Evolutionary conservation across 2,113 vertebrate genomes (phyloP).

Genomic region (Zingel zingel): DNA sequence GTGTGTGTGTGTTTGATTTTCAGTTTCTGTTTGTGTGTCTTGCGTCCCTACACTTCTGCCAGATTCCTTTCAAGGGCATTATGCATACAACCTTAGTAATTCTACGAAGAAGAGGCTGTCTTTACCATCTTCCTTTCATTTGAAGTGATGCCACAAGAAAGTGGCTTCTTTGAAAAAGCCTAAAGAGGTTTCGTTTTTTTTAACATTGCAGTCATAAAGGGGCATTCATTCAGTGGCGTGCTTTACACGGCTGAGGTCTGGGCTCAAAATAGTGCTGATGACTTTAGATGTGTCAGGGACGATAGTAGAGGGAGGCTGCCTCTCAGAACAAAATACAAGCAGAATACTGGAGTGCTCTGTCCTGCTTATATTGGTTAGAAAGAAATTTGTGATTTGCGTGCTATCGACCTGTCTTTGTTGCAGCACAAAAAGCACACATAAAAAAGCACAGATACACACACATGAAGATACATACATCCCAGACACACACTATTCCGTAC

Average conservation of each 20-base stretch:
- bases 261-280: slow-evolving; percentile 40
- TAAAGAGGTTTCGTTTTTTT: slow-evolving; percentile 15
- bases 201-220: slow-evolving; percentile 26
- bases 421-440: neutral
- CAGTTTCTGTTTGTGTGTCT: slow-evolving; percentile 18
- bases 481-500: neutral
- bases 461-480: neutral
- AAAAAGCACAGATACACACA: neutral
- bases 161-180: slow-evolving; percentile 46
- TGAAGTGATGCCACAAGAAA: slow-evolving; percentile 50
- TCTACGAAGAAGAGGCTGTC: slow-evolving; percentile 17
- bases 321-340: slow-evolving; percentile 27
- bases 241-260: slow-evolving; percentile 38
- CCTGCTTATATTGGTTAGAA: slow-evolving; percentile 23
- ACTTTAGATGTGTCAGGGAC: slow-evolving; percentile 31
- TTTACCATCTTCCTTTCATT: slow-evolving; percentile 15
- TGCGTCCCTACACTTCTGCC: neutral
- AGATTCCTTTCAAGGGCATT: slow-evolving; percentile 41
- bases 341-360: neutral
- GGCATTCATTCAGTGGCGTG: slow-evolving; percentile 31
- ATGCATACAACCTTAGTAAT: slow-evolving; percentile 40
- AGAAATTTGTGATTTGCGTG: slow-evolving; percentile 15
- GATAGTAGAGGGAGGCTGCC: neutral
- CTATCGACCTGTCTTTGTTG: slow-evolving; percentile 20
- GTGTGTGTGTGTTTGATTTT: slow-evolving; percentile 19